Conservation (phyloP, 2,113 vertebrate species). For the Prietella phreatophila region DNA sequence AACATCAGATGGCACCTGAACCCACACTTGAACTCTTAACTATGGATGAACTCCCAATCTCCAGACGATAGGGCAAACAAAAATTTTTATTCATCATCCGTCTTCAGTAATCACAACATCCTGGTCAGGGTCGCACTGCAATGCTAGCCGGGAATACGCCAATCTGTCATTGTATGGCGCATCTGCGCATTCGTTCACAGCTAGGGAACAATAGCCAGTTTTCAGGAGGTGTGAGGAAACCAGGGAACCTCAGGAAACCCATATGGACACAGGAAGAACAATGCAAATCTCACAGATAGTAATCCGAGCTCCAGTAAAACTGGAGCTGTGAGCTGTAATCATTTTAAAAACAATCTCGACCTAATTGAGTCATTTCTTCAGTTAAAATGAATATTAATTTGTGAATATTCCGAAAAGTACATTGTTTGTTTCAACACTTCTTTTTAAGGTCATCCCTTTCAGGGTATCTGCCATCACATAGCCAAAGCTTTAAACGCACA, state of each 20-base stretch:
- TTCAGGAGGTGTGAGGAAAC: not conserved
- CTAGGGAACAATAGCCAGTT: not conserved
- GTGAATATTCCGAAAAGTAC: not conserved
- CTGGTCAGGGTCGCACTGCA: not conserved
- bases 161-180: not conserved
- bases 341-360: not conserved
- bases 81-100: not conserved
- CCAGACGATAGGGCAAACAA: not conserved
- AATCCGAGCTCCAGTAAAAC: not conserved
- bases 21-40: not conserved
- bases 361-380: not conserved
- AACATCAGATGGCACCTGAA: not conserved
- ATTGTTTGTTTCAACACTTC: not conserved
- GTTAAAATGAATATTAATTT: not conserved
- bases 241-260: not conserved
- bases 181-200: not conserved
- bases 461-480: not conserved
- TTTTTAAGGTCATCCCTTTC: not conserved
- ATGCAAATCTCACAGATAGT: not conserved
- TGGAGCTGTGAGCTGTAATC: not conserved
- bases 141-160: not conserved
- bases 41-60: not conserved
- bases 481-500: not conserved
- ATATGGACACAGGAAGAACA: not conserved
- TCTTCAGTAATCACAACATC: not conserved